These are phyloP conservation scores for Cistogaster globosa DNA, from an alignment of 2,888 invertebrate species.

Conservation along the genomic window DNA sequence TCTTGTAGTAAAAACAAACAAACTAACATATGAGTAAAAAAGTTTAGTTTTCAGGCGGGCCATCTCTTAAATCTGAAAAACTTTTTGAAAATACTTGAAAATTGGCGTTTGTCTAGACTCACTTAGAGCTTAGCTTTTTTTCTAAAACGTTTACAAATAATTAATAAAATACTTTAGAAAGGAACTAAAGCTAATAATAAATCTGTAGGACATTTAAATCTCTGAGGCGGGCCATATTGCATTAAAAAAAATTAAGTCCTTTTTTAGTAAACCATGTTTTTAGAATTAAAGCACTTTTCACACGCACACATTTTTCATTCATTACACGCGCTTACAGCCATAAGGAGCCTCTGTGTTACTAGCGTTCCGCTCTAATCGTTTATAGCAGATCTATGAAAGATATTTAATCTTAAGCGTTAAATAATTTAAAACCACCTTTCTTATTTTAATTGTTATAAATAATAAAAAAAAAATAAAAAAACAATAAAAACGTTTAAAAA, in stretches of 20 bases:
- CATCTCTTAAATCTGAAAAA: too few relatives aligned
- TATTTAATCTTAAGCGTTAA: constrained; percentile 72
- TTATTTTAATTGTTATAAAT: constrained; percentile 9
- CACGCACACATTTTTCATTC: neutral
- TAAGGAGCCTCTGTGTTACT: neutral
- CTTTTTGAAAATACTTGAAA: too few relatives aligned
- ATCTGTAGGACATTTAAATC: neutral
- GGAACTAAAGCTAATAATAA: too few relatives aligned
- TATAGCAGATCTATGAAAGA: constrained; percentile 23
- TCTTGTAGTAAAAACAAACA: too few relatives aligned
- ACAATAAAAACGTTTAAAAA: constrained; percentile 28
- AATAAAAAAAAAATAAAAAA: neutral
- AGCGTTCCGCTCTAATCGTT: neutral
- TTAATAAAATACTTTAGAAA: too few relatives aligned
- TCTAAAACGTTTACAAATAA: too few relatives aligned
- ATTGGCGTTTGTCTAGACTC: too few relatives aligned
- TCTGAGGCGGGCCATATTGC: neutral
- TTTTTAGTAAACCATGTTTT: neutral
- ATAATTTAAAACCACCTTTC: constrained; percentile 62
- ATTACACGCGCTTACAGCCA: neutral
- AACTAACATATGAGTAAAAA: too few relatives aligned
- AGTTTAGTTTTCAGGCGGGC: too few relatives aligned
- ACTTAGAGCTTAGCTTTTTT: too few relatives aligned
- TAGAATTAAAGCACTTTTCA: neutral
- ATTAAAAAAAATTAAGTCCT: neutral